Evolutionary conservation across 2,797 vertebrate species (phyloP), one percentile per base, ranked within the genome.

Genomic region (Aselliscus stoliczkanus): DNA sequence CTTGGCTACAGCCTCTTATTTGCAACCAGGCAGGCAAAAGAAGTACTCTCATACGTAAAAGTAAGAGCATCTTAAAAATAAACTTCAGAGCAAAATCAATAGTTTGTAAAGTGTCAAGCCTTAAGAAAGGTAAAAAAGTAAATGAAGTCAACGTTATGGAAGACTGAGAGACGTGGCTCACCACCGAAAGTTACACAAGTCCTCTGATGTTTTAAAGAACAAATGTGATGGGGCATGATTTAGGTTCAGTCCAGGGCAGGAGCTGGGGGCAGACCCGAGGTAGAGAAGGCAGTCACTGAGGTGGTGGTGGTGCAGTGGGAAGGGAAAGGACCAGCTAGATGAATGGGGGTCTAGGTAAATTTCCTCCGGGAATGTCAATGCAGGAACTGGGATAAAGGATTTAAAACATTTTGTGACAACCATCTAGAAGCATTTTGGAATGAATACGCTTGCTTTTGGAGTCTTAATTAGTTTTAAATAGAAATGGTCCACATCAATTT

Each of bases 61-160:
- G 34, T 37, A 86, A 62, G n/a, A 92, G 47, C 70, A 89, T 64
- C 50, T 95, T 85, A 72, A 79, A 89, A 92, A 73, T 79, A 85
- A 90, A 54, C 70, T 90, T 76, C 44, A 52, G 70, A 81, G 56
- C 44, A 52, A 93, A 94, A 82, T 25, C 75, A 93, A 76, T 1
- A 73, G 70, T 58, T 56, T 64, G 86, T 42, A 50, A 69, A 88
- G 15, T 31, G 79, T 29, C 23, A 64, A 60, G 47, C 11, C 27
- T 83, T 76, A 31, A 29, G 34, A 87, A 80, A 65, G 39, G 54
- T 20, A 60, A 79, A 56, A 90, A 80, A 95, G 65, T 52, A 76
- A 87, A 77, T 1, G 12, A 52, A 93, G 44, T 13, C 69, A 72
- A 73, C 31, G 56, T 82, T 47, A 72, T 54, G 37, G 70, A 81